Base-by-base conservation (phyloP, 2,888 invertebrate genomes). In the Melikaiella ostensackeni region DNA sequence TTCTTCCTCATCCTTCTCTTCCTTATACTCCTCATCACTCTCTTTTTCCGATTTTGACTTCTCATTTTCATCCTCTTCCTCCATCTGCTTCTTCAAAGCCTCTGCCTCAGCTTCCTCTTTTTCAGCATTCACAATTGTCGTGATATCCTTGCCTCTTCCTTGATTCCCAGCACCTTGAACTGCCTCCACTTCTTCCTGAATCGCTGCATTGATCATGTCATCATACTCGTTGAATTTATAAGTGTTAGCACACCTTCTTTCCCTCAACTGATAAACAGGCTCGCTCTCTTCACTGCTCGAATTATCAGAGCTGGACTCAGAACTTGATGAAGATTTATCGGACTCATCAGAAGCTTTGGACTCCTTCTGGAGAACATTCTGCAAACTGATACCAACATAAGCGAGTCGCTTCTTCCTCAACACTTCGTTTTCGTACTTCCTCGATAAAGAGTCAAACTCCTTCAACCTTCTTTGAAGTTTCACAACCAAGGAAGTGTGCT, bases 221-320 rank as follows among this genome's bases (percentile, higher is more conserved):
- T 99, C 99, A 92, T 97, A 99, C 91, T 99, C 98, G 89, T 97
- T 96, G 85, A 98, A 96, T 81, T 96, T 94, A 88, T 96, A 96
- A 77, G 97, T 96, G 83, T 96, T 96, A 63, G 96, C 94, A 88
- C 96, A 95, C 0, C 95, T 93, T 24, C 98, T 94, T 86, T 97
- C 96, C 24, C 98, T 93, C 85, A 98, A 92, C 79, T 98, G 95
- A 92, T 97, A 97, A 85, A 97, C 96, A 16, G 96, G 97, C 84
- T 95, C 95, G 77, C 95, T 94, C 75, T 93, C 94, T 33, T 95
- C 94, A 79, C 92, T 92, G 80, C 92, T 92, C 0, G 92, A 92
- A 74, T 86, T 89, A 30, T 86, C 88, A 1, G 90, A 88, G 66
- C 86, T 89, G 6, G 90, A 87, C 7, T 83, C 87, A 2, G 88